Base-by-base conservation (phyloP, 2,797 vertebrate genomes). In the Lemur catta region DNA sequence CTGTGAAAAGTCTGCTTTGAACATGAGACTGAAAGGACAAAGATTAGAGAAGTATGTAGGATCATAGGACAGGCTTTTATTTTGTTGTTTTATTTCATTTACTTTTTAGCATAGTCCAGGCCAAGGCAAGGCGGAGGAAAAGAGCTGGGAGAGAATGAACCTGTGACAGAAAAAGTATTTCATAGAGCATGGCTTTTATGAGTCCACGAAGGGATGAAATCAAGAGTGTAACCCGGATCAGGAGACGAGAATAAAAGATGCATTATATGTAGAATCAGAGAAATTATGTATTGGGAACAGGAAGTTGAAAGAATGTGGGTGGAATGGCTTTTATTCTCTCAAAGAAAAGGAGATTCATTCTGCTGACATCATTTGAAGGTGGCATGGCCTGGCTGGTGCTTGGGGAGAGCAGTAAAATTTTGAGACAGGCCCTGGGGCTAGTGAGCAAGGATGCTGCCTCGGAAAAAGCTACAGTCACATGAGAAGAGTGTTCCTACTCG, bases 41-140 rank as follows among this genome's bases (percentile, higher is more conserved):
- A 84, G 41, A 79, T 55, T 80, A 93, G 71, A 80, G 28, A 92
- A 52, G 17, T 33, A 61, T 1, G 7, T 6, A 35, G 11, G 5
- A 82, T 82, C 78, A 59, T 67, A 84, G 33, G 13, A 41, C 61
- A 6, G 33, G 17, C 6, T 67, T 96, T 65, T 26, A 41, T n/a
- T 96, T 88, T 91, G 13, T 61, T 74, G 20, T 67, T 78, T 61
- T 59, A 13, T 74, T 97, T 94, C 17, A 75, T 74, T 94, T 69
- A 38, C 26, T 35, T 89, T 91, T 85, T 78, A 63, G n/a, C n/a
- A 74, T 35, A 57, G 6, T 38, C 10, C 20, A 85, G 26, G 22
- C 14, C 7, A 33, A 15, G 67, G 7, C 6, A 13, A 84, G 46
- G 38, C 14, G 43, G 9, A 85, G 22, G 43, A 93, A 59, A 59